Conservation (phyloP, 1,140 invertebrate genomes). For the Copidosoma floridanum region DNA sequence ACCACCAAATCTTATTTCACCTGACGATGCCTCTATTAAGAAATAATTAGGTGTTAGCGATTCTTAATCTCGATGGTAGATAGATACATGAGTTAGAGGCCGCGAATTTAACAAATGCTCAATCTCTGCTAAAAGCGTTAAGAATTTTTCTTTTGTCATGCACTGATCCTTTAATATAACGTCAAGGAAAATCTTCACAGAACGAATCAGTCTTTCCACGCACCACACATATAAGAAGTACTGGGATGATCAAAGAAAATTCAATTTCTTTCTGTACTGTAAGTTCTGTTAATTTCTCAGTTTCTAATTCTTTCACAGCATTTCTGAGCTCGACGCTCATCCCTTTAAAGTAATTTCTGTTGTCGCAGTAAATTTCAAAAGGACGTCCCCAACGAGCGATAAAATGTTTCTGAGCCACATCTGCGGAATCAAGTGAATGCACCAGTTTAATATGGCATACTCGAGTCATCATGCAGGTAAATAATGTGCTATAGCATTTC, state of each 20-base stretch:
- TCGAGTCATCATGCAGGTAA: conserved; percentile 32
- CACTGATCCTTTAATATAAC: background rate
- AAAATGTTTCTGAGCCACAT: conserved; percentile 33
- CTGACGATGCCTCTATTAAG: conserved; percentile 15
- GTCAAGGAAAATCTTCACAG: conserved; percentile 1
- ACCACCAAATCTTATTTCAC: background rate
- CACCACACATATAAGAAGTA: too few relatives aligned
- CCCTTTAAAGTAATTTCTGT: conserved; percentile 36
- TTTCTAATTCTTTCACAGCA: background rate
- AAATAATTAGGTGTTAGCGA: conserved; percentile 45
- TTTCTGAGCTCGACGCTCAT: background rate
- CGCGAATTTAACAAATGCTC: conserved; percentile 21
- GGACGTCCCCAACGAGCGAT: conserved; percentile 28
- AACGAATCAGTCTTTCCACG: too few relatives aligned
- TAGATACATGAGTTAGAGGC: conserved; percentile 40
- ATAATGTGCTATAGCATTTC: conserved; percentile 44
- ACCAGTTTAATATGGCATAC: conserved; percentile 36
- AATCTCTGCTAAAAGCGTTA: background rate
- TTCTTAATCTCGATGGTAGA: conserved; percentile 28
- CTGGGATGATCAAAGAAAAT: conserved; percentile 11
- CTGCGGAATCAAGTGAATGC: conserved; percentile 26
- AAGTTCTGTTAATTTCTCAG: background rate
- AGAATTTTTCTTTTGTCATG: background rate
- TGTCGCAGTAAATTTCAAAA: too few relatives aligned
- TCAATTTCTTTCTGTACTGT: background rate